phyloP scores from a whole-genome alignment of 2,888 invertebrate species.

The Uloborus plumipes region DNA sequence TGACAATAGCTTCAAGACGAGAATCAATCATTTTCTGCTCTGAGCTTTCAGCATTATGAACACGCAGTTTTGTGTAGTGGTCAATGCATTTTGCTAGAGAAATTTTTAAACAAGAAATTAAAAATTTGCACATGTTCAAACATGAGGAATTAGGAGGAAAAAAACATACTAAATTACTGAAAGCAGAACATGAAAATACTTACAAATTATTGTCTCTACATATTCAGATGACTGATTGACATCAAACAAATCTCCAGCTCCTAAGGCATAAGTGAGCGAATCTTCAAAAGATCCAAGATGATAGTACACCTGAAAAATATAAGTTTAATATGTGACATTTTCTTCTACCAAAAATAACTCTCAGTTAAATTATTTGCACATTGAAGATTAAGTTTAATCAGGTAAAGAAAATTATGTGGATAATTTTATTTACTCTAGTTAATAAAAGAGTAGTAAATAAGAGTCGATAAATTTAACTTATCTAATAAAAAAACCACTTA shows the following conservation, averaged over 20 bases:
- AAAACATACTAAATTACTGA: neutral
- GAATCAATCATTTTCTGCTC: constrained; percentile 72
- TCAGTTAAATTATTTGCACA: too few species aligned
- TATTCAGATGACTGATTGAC: constrained; percentile 94
- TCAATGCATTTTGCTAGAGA: constrained; percentile 91
- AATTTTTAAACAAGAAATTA: constrained; percentile 68
- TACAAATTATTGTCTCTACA: constrained; percentile 92
- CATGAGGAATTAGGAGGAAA: neutral
- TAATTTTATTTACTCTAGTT: too few species aligned
- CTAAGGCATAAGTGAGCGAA: constrained; percentile 95
- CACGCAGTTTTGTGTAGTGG: constrained; percentile 90
- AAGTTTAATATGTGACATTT: neutral
- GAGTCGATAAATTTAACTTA: too few species aligned
- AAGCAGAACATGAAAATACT: constrained; percentile 62
- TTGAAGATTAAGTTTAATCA: too few species aligned
- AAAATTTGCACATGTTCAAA: neutral
- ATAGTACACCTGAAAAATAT: constrained; percentile 81
- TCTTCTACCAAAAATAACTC: too few species aligned
- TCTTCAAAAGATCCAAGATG: constrained; percentile 97
- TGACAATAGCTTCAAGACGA: constrained; percentile 89
- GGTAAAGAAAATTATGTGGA: too few species aligned
- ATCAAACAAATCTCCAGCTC: constrained; percentile 94
- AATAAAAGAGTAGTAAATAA: too few species aligned
- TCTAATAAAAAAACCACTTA: too few species aligned
- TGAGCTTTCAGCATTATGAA: constrained; percentile 79